These are phyloP conservation scores for Sylvilagus bachmani DNA, from an alignment of 2,113 vertebrate species.

Conservation along the genomic window DNA sequence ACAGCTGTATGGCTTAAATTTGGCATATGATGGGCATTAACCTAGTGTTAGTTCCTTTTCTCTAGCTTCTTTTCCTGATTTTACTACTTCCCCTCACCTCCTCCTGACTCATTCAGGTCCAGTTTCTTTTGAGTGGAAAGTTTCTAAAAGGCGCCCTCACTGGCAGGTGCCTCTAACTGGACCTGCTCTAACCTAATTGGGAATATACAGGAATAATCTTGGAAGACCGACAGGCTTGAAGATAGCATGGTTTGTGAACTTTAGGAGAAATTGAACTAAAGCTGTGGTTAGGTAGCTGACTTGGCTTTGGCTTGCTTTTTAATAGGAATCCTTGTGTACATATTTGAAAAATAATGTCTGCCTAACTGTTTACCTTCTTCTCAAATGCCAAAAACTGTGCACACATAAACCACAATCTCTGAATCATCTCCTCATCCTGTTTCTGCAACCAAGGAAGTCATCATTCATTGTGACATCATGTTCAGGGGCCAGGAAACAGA, in stretches of 20 bases:
- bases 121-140: constrained; percentile 44
- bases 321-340: constrained; percentile 50
- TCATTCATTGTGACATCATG: constrained; percentile 86
- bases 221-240: not conserved
- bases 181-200: constrained; percentile 31
- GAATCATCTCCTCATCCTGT: constrained; percentile 86
- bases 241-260: constrained; percentile 12
- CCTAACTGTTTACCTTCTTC: constrained; percentile 68
- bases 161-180: constrained; percentile 2
- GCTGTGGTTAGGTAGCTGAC: not conserved
- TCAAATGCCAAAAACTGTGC: constrained; percentile 76
- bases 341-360: constrained; percentile 46
- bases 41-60: not conserved
- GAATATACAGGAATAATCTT: constrained; percentile 1
- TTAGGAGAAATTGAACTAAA: constrained; percentile 28
- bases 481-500: constrained; percentile 81
- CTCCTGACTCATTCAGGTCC: not conserved
- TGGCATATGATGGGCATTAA: not conserved
- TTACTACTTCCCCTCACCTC: not conserved
- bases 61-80: not conserved
- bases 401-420: constrained; percentile 81
- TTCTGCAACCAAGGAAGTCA: constrained; percentile 85
- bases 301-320: constrained; percentile 54
- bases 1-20: not conserved
- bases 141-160: constrained; percentile 48